phyloP scores from a whole-genome alignment of 30 jellyfish, hydroid and myxozoan species.

The Aurelia coerulea region DNA sequence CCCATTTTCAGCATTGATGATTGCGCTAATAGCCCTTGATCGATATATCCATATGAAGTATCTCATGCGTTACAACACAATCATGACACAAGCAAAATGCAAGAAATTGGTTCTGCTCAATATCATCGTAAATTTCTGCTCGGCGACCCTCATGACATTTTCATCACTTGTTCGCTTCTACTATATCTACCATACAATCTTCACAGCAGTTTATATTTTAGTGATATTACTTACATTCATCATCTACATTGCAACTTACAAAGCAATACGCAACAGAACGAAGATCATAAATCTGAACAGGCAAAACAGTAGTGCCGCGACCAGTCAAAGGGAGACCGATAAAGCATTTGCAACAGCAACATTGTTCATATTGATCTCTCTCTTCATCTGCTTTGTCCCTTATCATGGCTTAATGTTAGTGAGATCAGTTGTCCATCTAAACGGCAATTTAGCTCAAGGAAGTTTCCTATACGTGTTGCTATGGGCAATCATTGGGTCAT shows the following conservation, averaged over 20 bases:
- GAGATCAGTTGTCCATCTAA: not conserved
- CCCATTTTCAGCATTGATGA: slow-evolving; percentile 45
- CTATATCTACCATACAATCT: slow-evolving; percentile 9
- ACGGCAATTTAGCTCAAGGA: not conserved
- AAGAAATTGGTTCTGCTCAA: not conserved
- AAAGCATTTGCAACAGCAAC: slow-evolving; percentile 17
- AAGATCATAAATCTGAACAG: not conserved
- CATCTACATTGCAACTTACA: slow-evolving; percentile 26
- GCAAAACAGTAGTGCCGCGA: not conserved
- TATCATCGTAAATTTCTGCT: not conserved
- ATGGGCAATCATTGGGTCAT: slow-evolving; percentile 23
- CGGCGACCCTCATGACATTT: not conserved
- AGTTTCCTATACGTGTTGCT: slow-evolving; percentile 16
- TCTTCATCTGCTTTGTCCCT: slow-evolving; percentile 20
- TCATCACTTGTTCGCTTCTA: slow-evolving; percentile 25
- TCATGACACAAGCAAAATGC: slow-evolving; percentile 18
- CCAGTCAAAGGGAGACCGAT: not conserved
- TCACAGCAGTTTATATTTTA: not conserved
- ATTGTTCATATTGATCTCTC: slow-evolving; percentile 1
- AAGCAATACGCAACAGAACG: not conserved
- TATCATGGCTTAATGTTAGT: not conserved
- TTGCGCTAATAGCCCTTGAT: slow-evolving; percentile 19
- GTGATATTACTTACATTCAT: slow-evolving; percentile 7
- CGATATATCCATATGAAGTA: slow-evolving; percentile 56
- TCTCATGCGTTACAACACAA: slow-evolving; percentile 17